Conservation (phyloP, 1,140 invertebrate species). For the Heliconius himera region DNA sequence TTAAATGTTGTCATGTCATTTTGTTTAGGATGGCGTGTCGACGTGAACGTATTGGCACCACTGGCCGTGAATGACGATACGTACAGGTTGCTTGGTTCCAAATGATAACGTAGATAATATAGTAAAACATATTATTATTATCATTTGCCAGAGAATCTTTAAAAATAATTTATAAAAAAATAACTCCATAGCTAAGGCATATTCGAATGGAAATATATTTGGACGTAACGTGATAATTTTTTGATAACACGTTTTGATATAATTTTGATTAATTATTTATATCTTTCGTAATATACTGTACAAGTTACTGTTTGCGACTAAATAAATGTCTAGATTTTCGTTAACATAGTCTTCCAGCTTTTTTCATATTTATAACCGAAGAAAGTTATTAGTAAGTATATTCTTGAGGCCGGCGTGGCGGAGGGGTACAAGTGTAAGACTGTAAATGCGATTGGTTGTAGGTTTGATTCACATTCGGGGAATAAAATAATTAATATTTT, state of each 20-base stretch:
- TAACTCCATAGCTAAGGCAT: not conserved
- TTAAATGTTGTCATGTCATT: constrained; percentile 22
- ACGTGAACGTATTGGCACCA: constrained; percentile 42
- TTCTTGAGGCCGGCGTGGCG: too few species aligned
- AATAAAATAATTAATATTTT: too few species aligned
- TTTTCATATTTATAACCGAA: not conserved
- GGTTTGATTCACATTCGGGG: too few species aligned
- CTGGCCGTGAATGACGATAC: constrained; percentile 28
- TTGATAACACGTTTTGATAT: not conserved
- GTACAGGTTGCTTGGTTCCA: constrained; percentile 37
- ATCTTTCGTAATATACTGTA: not conserved
- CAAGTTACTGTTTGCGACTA: not conserved
- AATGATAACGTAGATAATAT: constrained; percentile 21
- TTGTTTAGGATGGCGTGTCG: constrained; percentile 30
- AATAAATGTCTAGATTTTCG: not conserved
- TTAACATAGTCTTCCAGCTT: not conserved
- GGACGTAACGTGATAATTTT: not conserved
- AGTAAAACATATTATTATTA: constrained; percentile 17
- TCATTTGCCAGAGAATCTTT: constrained; percentile 5
- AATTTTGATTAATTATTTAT: not conserved
- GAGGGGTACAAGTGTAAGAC: too few species aligned
- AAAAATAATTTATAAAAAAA: not conserved
- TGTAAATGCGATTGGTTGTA: too few species aligned
- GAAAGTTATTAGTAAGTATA: too few species aligned
- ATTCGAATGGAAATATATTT: not conserved